Conservation (phyloP, 2,888 invertebrate species). For the Andrena flavipes region DNA sequence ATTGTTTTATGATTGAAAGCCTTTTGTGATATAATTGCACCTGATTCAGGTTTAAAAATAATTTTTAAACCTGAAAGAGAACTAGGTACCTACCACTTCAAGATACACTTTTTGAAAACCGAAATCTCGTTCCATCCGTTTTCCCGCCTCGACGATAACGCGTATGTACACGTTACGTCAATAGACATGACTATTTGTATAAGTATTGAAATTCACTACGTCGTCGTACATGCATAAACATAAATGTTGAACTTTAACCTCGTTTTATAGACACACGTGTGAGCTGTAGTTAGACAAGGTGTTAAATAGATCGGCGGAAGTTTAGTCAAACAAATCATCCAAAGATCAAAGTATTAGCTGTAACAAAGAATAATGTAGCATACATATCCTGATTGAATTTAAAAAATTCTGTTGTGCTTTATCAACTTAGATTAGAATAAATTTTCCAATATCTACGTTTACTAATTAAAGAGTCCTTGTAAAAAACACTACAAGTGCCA, state of each 20-base stretch:
- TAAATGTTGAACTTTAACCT: conserved; percentile 24
- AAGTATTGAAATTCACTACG: conserved; percentile 23
- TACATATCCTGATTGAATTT: too few relatives aligned
- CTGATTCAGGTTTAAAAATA: too few relatives aligned
- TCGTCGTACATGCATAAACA: conserved; percentile 20
- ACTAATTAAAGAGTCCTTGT: not conserved
- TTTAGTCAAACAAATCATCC: not conserved
- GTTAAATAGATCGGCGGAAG: not conserved
- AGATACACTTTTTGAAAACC: not conserved
- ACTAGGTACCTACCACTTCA: not conserved
- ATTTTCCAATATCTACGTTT: not conserved
- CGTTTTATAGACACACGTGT: not conserved
- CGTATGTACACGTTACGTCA: not conserved
- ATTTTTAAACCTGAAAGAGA: too few relatives aligned
- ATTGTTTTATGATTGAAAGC: too few relatives aligned
- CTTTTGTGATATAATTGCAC: too few relatives aligned
- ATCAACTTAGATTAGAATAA: not conserved
- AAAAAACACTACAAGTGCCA: too few relatives aligned
- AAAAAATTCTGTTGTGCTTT: too few relatives aligned
- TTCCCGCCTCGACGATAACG: too few relatives aligned
- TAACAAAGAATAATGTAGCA: too few relatives aligned
- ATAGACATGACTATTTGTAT: not conserved
- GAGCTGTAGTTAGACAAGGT: not conserved
- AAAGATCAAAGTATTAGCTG: too few relatives aligned
- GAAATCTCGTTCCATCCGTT: not conserved